Conservation (phyloP, 2,888 invertebrate genomes). For the Callimorpha dominula region DNA sequence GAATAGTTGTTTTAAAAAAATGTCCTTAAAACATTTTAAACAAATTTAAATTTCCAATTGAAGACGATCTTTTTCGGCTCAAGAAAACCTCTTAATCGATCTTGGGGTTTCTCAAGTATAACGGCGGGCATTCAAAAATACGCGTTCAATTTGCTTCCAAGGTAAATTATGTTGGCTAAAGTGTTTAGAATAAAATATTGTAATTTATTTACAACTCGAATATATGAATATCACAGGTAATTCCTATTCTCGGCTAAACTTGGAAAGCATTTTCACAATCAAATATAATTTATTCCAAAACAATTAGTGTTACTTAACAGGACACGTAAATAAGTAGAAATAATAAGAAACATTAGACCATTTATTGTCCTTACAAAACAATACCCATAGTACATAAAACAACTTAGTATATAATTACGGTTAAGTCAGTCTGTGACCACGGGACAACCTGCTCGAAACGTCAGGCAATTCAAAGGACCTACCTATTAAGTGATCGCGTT, state of each 20-base stretch:
- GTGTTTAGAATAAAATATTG: background rate
- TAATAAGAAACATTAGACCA: no score
- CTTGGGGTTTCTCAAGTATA: slow-evolving; percentile 9
- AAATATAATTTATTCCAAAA: background rate
- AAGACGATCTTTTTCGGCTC: slow-evolving; percentile 1
- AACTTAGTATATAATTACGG: no score
- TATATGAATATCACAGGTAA: background rate
- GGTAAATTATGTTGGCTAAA: background rate
- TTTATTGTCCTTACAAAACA: no score
- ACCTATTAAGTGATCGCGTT: no score
- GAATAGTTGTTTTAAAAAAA: background rate
- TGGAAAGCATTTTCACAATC: background rate
- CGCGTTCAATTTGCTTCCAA: slow-evolving; percentile 4
- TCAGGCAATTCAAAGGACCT: no score
- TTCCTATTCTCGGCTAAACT: background rate
- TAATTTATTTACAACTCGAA: background rate
- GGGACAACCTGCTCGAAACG: no score
- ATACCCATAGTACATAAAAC: no score
- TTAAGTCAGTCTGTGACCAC: no score
- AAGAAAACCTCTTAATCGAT: slow-evolving; percentile 6
- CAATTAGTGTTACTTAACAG: no score
- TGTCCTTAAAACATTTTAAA: slow-evolving; percentile 11
- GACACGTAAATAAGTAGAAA: no score
- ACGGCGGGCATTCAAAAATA: slow-evolving; percentile 10
- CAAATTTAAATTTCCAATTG: slow-evolving; percentile 23